Evolutionary conservation across 2,113 vertebrate genomes (phyloP).

Genomic region (Sarotherodon lohbergeri): DNA sequence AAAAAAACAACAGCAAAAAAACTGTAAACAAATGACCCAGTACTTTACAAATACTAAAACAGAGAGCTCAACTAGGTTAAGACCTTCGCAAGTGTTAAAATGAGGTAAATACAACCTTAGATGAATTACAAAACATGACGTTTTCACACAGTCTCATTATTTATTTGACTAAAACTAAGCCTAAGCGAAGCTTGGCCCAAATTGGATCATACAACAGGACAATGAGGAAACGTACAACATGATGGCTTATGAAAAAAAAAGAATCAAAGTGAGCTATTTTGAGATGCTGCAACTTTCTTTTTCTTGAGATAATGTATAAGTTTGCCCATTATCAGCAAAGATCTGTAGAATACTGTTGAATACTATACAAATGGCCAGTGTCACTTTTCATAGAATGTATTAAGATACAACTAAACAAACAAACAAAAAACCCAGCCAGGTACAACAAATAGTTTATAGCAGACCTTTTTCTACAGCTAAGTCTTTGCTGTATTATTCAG

Average conservation of each 20-base stretch:
- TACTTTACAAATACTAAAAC: neutral
- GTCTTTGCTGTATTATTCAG: neutral
- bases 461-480: neutral
- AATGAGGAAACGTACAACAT: neutral
- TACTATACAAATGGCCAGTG: neutral
- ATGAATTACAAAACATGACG: neutral
- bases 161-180: neutral
- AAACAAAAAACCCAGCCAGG: fast-evolving
- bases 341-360: neutral
- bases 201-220: neutral
- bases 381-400: neutral
- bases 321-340: neutral
- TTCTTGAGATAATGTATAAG: neutral
- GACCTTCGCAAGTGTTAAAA: neutral
- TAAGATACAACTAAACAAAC: neutral
- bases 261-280: neutral
- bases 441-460: neutral
- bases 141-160: neutral
- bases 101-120: neutral
- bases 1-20: neutral
- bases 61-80: neutral
- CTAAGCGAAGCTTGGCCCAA: neutral
- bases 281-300: neutral
- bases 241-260: neutral
- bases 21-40: neutral